Conservation (phyloP, 2,797 vertebrate genomes). For the Salarias fasciatus region DNA sequence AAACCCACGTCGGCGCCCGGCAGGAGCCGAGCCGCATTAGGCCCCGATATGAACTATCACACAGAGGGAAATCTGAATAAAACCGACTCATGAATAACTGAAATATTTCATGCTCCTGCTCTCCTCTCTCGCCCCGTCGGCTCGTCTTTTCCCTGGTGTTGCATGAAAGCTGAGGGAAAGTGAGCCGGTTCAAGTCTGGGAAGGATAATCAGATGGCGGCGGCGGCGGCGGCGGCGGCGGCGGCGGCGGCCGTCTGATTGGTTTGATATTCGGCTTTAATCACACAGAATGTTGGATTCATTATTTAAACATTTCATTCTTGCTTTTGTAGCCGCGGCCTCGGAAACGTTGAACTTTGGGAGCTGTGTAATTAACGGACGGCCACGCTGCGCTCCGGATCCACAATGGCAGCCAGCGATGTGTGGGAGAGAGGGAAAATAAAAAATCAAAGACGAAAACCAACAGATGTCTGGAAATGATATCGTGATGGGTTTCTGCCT, state of each 20-base stretch:
- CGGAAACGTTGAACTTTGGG: slow-evolving; percentile 62
- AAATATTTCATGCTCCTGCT: slow-evolving; percentile 33
- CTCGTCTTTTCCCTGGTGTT: slow-evolving; percentile 48
- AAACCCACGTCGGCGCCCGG: slow-evolving; percentile 6
- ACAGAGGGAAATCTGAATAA: slow-evolving; percentile 55
- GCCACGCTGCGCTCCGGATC: slow-evolving; percentile 42
- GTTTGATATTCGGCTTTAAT: slow-evolving; percentile 73
- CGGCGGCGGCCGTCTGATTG: slow-evolving; percentile 50
- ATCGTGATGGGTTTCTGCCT: slow-evolving; percentile 30
- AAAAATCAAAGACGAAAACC: slow-evolving; percentile 39
- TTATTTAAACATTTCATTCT: slow-evolving; percentile 66
- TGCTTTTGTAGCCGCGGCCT: slow-evolving; percentile 61
- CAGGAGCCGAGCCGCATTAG: slow-evolving; percentile 27
- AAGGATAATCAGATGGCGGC: slow-evolving; percentile 60
- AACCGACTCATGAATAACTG: slow-evolving; percentile 58
- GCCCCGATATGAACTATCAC: slow-evolving; percentile 48
- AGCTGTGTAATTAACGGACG: slow-evolving; percentile 57
- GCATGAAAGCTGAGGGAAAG: slow-evolving; percentile 46
- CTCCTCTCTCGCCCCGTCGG: slow-evolving; percentile 13
- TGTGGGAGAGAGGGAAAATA: neutral
- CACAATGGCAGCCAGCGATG: slow-evolving; percentile 11
- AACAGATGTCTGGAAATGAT: slow-evolving; percentile 48
- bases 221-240: slow-evolving; percentile 10
- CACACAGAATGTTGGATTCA: slow-evolving; percentile 59
- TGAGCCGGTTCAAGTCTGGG: slow-evolving; percentile 11